These are phyloP conservation scores for Lymantria dispar DNA, from an alignment of 2,888 invertebrate species.

Conservation along the genomic window DNA sequence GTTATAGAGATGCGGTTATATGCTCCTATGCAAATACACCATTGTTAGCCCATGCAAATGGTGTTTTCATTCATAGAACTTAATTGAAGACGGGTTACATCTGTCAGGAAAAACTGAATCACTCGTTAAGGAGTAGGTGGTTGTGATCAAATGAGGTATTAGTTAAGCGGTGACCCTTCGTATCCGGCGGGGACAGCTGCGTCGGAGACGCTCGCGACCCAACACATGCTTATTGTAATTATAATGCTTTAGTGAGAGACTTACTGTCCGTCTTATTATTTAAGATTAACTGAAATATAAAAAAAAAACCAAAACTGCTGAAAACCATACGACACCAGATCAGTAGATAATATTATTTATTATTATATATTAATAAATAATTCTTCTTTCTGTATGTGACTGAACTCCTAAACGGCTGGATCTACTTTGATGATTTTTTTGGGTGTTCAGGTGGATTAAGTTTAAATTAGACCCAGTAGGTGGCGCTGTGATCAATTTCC, in stretches of 20 bases:
- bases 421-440: too few relatives aligned
- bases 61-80: slow-evolving; percentile 70
- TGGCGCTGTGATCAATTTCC: too few relatives aligned
- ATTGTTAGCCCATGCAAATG: slow-evolving; percentile 74
- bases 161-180: slow-evolving; percentile 75
- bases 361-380: too few relatives aligned
- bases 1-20: slow-evolving; percentile 45
- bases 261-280: slow-evolving; percentile 37
- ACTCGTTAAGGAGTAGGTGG: slow-evolving; percentile 62
- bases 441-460: too few relatives aligned
- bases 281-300: slow-evolving; percentile 2
- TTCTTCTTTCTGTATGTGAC: too few relatives aligned
- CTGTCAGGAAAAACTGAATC: slow-evolving; percentile 78
- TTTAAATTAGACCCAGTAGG: too few relatives aligned
- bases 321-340: too few relatives aligned
- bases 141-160: slow-evolving; percentile 65
- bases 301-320: not conserved
- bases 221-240: slow-evolving; percentile 64
- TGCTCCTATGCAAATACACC: slow-evolving; percentile 67
- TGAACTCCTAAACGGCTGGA: too few relatives aligned
- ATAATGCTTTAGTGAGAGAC: slow-evolving; percentile 47
- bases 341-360: too few relatives aligned
- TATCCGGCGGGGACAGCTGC: slow-evolving; percentile 76
- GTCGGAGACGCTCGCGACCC: slow-evolving; percentile 48
- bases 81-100: slow-evolving; percentile 74